phyloP scores from a whole-genome alignment of 2,113 vertebrate species.

The Poeciliopsis prolifica region DNA sequence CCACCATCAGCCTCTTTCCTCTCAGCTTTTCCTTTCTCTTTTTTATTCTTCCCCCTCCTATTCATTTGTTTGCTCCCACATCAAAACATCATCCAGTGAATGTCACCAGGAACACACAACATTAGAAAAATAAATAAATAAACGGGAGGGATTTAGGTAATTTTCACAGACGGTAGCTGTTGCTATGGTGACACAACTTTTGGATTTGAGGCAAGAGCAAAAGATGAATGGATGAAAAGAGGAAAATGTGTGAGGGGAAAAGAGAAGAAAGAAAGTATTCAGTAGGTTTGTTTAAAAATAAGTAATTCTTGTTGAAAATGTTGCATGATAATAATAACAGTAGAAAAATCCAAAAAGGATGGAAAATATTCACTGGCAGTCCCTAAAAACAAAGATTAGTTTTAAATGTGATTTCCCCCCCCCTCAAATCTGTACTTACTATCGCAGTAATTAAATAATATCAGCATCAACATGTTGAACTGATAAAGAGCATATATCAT shows the following conservation, averaged over 20 bases:
- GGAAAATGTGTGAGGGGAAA: conserved; percentile 19
- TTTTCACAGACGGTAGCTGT: conserved; percentile 80
- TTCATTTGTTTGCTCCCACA: conserved; percentile 54
- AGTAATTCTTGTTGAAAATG: neutral
- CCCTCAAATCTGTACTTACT: neutral
- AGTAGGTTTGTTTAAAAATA: conserved; percentile 18
- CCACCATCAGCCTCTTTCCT: conserved; percentile 33
- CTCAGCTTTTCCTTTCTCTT: neutral
- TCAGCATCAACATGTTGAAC: neutral
- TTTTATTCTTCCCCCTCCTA: conserved; percentile 5
- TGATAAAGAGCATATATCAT: neutral
- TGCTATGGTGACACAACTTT: conserved; percentile 84
- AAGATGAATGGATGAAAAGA: conserved; percentile 66
- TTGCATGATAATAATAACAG: neutral
- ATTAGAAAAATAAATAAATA: conserved; percentile 19
- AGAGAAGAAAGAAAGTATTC: conserved; percentile 17
- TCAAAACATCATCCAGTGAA: conserved; percentile 56
- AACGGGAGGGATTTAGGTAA: conserved; percentile 76
- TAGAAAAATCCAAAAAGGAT: neutral
- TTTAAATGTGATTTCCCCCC: neutral
- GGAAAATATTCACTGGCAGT: neutral
- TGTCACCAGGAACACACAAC: conserved; percentile 46
- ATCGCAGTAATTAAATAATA: neutral
- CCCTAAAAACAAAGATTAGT: neutral
- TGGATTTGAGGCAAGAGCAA: conserved; percentile 66